Percentiles rank a stretch among this genome's conserved stretches.
Evolutionary conservation across 2,797 vertebrate species (phyloP).

Genomic region (Lycodopsis pacificus): DNA sequence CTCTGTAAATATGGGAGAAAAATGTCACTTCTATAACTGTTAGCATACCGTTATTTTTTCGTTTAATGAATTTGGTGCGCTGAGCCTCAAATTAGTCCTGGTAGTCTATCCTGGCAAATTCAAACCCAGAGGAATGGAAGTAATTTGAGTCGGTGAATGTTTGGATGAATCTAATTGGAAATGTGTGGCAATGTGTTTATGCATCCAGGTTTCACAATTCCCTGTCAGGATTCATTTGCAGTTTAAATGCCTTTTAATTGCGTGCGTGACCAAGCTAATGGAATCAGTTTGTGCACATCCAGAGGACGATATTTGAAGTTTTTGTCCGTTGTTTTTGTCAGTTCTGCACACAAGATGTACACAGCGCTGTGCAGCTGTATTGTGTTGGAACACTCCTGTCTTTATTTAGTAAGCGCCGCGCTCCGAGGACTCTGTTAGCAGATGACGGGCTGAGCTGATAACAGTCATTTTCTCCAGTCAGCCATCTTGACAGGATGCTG

Average conservation of each 20-base stretch:
- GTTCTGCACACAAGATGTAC: slow-evolving; percentile 27
- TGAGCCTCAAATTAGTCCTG: slow-evolving; percentile 18
- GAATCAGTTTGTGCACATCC: slow-evolving; percentile 49
- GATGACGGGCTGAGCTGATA: slow-evolving; percentile 75
- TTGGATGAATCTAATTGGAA: slow-evolving; percentile 64
- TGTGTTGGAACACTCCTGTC: slow-evolving; percentile 45
- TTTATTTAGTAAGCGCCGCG: slow-evolving; percentile 62
- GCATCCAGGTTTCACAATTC: slow-evolving; percentile 50
- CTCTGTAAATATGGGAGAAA: not conserved
- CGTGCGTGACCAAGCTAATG: slow-evolving; percentile 51
- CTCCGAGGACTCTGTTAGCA: slow-evolving; percentile 67
- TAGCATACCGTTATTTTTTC: not conserved
- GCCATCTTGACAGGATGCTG: slow-evolving; percentile 79
- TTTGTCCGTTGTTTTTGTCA: slow-evolving; percentile 28
- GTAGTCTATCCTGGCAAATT: slow-evolving; percentile 27
- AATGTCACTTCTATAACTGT: not conserved
- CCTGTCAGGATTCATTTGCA: slow-evolving; percentile 66
- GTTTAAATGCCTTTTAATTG: slow-evolving; percentile 71
- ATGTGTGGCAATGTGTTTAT: slow-evolving; percentile 48
- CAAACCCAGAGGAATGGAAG: slow-evolving; percentile 56
- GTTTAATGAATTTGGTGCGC: slow-evolving; percentile 8
- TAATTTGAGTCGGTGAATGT: slow-evolving; percentile 60
- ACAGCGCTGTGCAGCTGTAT: slow-evolving; percentile 28
- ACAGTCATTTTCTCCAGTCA: slow-evolving; percentile 80
- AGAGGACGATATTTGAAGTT: slow-evolving; percentile 28